A percentile compares a stretch with the other conserved stretches of the same genome.
Evolutionary conservation across 1,140 invertebrate species (phyloP).

Genomic region (Anagrus nilaparvatae): DNA sequence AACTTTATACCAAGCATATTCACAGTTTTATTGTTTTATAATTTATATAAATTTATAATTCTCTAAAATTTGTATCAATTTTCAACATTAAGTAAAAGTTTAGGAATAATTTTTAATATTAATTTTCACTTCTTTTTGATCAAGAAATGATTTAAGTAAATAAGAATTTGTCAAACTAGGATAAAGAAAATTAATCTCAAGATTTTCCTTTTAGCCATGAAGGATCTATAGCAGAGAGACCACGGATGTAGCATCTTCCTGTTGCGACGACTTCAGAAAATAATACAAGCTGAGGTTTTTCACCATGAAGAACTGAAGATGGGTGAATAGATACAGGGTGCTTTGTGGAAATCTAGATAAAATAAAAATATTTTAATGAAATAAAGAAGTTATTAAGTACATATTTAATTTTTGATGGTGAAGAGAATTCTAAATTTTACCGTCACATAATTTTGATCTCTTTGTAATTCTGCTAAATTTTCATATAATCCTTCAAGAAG

Average conservation of each 20-base stretch:
- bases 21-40: too few relatives aligned
- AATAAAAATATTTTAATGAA: neutral
- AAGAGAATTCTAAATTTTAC: slow-evolving; percentile 38
- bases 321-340: slow-evolving; percentile 74
- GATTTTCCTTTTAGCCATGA: slow-evolving; percentile 54
- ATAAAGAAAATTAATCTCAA: too few relatives aligned
- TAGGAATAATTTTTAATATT: too few relatives aligned
- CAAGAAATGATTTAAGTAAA: too few relatives aligned
- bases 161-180: too few relatives aligned
- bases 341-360: slow-evolving; percentile 49
- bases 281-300: slow-evolving; percentile 67
- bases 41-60: too few relatives aligned
- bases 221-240: slow-evolving; percentile 59
- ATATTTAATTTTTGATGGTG: slow-evolving; percentile 3
- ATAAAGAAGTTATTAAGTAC: neutral
- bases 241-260: slow-evolving; percentile 69
- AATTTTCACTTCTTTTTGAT: too few relatives aligned
- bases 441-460: slow-evolving; percentile 63
- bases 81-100: too few relatives aligned
- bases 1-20: too few relatives aligned
- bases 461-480: slow-evolving; percentile 80
- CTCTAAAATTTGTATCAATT: too few relatives aligned
- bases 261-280: slow-evolving; percentile 87
- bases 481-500: slow-evolving; percentile 74
- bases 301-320: slow-evolving; percentile 63